Percentiles rank a stretch among this genome's conserved stretches.
These are phyloP conservation scores for Tetranychus cinnabarinus DNA, from an alignment of 1,140 invertebrate species.

Conservation along the genomic window DNA sequence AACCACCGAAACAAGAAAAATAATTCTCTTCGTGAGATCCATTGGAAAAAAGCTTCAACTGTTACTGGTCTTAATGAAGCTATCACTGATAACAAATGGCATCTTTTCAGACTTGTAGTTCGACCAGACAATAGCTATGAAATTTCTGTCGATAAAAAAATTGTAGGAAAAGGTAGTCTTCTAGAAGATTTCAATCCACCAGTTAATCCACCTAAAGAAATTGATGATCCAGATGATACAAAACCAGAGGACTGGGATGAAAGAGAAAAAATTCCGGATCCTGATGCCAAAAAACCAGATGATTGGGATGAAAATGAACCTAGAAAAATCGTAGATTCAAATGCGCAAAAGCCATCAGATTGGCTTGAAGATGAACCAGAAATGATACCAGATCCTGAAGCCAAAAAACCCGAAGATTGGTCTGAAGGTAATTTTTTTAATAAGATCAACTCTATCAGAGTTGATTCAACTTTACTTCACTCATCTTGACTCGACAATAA, in stretches of 20 bases:
- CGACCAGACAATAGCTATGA: slow-evolving; percentile 58
- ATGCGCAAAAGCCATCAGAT: slow-evolving; percentile 60
- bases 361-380: slow-evolving; percentile 84
- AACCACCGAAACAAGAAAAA: slow-evolving; percentile 82
- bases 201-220: slow-evolving; percentile 81
- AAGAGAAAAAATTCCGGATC: slow-evolving; percentile 41
- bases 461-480: no score
- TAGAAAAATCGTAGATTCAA: slow-evolving; percentile 62
- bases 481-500: no score
- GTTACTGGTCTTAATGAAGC: slow-evolving; percentile 51
- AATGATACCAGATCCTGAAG: slow-evolving; percentile 63
- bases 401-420: slow-evolving; percentile 78
- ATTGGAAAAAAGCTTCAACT: slow-evolving; percentile 21
- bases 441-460: no score
- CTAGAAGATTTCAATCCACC: slow-evolving; percentile 72
- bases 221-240: slow-evolving; percentile 74
- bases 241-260: slow-evolving; percentile 93
- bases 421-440: background rate
- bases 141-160: slow-evolving; percentile 38
- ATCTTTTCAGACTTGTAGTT: slow-evolving; percentile 73
- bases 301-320: slow-evolving; percentile 86
- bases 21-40: slow-evolving; percentile 63
- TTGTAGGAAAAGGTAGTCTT: slow-evolving; percentile 56
- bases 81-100: slow-evolving; percentile 84
- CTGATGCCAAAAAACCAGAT: slow-evolving; percentile 41